These are phyloP conservation scores for Dasyurus viverrinus DNA, from an alignment of 2,113 vertebrate species.

Conservation along the genomic window DNA sequence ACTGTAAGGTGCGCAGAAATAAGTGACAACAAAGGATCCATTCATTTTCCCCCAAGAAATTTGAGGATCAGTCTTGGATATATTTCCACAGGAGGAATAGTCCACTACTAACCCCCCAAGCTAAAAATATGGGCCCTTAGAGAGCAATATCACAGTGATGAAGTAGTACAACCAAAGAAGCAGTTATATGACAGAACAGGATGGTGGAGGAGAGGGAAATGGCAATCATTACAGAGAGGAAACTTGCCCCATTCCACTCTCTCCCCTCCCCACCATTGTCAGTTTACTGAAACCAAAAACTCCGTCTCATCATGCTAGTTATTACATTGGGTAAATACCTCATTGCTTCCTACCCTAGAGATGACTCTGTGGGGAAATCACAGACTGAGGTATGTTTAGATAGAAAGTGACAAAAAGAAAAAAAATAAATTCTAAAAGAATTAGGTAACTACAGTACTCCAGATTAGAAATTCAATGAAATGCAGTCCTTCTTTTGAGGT, in stretches of 20 bases:
- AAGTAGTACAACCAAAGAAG: neutral
- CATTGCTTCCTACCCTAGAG: neutral
- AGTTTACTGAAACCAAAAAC: neutral
- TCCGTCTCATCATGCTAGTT: neutral
- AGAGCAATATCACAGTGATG: neutral
- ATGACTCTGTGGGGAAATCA: slow-evolving; percentile 13
- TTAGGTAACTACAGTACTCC: neutral
- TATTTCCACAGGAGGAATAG: neutral
- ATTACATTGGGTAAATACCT: neutral
- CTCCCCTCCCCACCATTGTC: neutral
- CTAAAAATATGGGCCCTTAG: neutral
- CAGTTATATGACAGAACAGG: neutral
- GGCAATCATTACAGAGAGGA: neutral
- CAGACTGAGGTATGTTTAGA: neutral
- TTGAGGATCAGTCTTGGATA: neutral
- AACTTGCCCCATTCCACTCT: neutral
- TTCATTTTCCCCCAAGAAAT: neutral
- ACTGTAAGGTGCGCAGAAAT: neutral
- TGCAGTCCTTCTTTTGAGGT: neutral
- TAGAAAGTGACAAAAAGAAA: neutral
- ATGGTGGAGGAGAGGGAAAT: neutral
- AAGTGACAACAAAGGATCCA: neutral
- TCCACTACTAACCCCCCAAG: neutral
- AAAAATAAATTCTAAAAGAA: slow-evolving; percentile 19
- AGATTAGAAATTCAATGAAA: neutral